Conservation (phyloP, 2,113 vertebrate species). For the Ammodytes dubius region DNA sequence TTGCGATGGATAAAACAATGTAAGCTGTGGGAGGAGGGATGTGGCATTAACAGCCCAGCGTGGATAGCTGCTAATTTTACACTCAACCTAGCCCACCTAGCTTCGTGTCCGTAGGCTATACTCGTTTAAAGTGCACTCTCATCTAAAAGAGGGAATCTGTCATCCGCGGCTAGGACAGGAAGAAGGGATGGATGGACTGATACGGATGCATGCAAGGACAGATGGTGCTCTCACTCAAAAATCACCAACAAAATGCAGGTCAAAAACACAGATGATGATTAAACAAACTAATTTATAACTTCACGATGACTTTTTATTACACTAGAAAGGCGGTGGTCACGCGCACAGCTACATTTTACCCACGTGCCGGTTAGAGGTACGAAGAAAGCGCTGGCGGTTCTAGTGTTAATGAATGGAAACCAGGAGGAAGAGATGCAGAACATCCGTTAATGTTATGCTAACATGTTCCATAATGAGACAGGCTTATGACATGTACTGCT, state of each 20-base stretch:
- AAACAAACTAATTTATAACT: too few relatives aligned
- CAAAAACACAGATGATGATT: background rate
- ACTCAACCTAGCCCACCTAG: conserved; percentile 50
- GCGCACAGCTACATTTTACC: too few relatives aligned
- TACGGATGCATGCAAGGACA: conserved; percentile 6
- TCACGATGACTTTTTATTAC: too few relatives aligned
- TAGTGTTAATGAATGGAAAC: background rate
- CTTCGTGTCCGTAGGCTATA: conserved; percentile 27
- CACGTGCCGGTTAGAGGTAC: too few relatives aligned
- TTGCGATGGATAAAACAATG: conserved; percentile 50
- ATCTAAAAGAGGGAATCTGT: conserved; percentile 26
- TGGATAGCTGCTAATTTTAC: conserved; percentile 63
- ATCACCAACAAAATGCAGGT: background rate
- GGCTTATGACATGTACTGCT: background rate
- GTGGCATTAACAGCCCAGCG: conserved; percentile 53
- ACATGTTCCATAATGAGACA: background rate
- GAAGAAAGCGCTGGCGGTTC: too few relatives aligned
- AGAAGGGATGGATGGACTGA: conserved; percentile 7
- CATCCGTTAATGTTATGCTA: background rate
- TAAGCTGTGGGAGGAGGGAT: conserved; percentile 49
- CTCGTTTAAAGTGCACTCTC: conserved; percentile 49
- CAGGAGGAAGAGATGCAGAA: background rate
- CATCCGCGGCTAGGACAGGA: conserved; percentile 32
- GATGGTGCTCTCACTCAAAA: background rate
- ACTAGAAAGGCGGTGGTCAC: too few relatives aligned